A percentile compares a stretch with the other conserved stretches of the same genome.
Conservation (phyloP, 2,888 invertebrate genomes). For the Podabrus alpinus region DNA sequence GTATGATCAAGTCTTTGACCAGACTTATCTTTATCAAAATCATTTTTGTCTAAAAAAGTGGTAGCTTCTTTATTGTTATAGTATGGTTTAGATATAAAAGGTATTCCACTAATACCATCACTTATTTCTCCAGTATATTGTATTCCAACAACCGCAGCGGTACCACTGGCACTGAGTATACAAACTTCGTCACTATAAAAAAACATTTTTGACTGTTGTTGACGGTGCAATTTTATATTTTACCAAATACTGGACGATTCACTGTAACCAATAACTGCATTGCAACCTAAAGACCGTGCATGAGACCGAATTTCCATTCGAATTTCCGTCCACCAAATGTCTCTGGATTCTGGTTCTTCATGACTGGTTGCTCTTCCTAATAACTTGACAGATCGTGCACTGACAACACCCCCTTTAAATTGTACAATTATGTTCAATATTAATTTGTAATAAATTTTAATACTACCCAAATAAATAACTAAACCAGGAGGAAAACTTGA, state of each 20-base stretch:
- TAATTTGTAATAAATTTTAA: neutral
- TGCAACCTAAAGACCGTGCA: conserved; percentile 88
- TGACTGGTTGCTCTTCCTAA: conserved; percentile 80
- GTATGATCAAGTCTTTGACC: conserved; percentile 19
- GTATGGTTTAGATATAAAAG: conserved; percentile 39
- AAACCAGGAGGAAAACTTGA: conserved; percentile 88
- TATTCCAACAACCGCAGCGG: conserved; percentile 82
- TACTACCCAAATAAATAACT: conserved; percentile 80
- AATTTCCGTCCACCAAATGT: conserved; percentile 97
- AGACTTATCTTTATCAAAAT: conserved; percentile 56
- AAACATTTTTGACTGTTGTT: conserved; percentile 16
- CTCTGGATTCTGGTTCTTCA: conserved; percentile 89
- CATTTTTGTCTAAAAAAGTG: conserved; percentile 59
- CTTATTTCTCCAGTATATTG: conserved; percentile 54
- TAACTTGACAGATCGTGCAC: conserved; percentile 82
- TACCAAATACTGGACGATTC: conserved; percentile 93
- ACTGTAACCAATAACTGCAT: conserved; percentile 91
- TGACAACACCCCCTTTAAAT: conserved; percentile 74
- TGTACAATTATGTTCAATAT: neutral
- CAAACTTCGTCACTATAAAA: conserved; percentile 87
- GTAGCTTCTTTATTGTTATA: conserved; percentile 49
- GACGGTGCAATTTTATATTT: conserved; percentile 59
- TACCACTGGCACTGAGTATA: conserved; percentile 90
- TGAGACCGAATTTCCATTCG: conserved; percentile 94
- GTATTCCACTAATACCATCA: conserved; percentile 41